phyloP scores from a whole-genome alignment of 2,888 invertebrate genomes.

The Acanthosoma haemorrhoidale region DNA sequence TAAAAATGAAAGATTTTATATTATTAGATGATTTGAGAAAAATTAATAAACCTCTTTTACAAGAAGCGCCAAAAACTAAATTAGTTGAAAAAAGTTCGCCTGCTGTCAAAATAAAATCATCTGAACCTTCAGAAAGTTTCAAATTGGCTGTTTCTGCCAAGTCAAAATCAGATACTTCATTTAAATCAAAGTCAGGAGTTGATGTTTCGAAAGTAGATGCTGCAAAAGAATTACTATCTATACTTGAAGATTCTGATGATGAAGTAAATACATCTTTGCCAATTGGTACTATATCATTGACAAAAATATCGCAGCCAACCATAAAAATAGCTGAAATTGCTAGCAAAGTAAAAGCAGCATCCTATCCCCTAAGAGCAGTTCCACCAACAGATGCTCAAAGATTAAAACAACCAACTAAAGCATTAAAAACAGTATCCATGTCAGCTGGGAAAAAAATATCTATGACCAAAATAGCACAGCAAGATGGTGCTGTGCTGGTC shows the following conservation, averaged over 20 bases:
- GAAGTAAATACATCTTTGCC: background rate
- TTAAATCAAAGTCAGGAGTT: background rate
- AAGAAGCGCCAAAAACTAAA: background rate
- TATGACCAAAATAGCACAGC: background rate
- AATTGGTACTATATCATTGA: background rate
- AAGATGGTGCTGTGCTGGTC: too few relatives aligned
- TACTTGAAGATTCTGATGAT: constrained; percentile 16
- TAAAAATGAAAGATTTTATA: constrained; percentile 23
- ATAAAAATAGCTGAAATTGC: background rate
- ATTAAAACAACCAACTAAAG: background rate
- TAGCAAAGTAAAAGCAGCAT: background rate
- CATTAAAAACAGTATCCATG: background rate
- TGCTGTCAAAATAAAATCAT: background rate
- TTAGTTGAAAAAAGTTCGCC: background rate
- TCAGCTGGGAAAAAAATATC: background rate
- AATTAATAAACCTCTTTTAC: background rate
- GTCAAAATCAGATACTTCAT: background rate
- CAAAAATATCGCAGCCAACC: background rate
- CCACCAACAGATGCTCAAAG: background rate
- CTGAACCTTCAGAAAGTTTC: too few relatives aligned
- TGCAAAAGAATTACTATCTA: constrained; percentile 15
- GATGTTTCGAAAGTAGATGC: constrained; percentile 1
- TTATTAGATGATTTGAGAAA: constrained; percentile 9
- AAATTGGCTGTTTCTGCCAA: background rate
- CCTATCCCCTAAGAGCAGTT: background rate